phyloP scores from a whole-genome alignment of 2,888 invertebrate species.

The Andrena dorsata region DNA sequence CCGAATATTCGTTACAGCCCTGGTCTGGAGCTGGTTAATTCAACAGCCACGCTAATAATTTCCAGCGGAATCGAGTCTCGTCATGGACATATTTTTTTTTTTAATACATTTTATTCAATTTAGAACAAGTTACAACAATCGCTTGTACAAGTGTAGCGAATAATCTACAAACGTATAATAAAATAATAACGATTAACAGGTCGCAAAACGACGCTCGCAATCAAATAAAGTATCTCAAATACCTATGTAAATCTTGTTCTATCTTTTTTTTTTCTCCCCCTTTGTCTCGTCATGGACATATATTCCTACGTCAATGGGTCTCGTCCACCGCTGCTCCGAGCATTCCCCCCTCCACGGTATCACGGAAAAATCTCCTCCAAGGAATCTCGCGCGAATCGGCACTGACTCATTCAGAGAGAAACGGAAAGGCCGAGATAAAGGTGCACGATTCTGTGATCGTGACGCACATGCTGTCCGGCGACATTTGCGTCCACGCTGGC shows the following conservation, averaged over 20 bases:
- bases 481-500: neutral
- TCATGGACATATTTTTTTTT: too few species aligned
- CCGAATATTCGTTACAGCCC: too few species aligned
- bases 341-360: neutral
- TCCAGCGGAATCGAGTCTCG: neutral
- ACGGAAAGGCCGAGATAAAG: slow-evolving; percentile 31
- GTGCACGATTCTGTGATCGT: slow-evolving; percentile 3
- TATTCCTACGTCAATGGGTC: too few species aligned
- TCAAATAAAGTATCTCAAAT: too few species aligned
- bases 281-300: neutral
- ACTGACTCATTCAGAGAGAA: slow-evolving; percentile 37
- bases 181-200: too few species aligned
- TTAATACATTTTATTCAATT: too few species aligned
- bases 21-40: neutral
- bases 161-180: too few species aligned
- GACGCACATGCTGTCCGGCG: slow-evolving; percentile 1
- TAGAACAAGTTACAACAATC: too few species aligned
- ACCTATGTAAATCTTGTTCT: too few species aligned
- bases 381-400: slow-evolving; percentile 23
- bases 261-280: too few species aligned
- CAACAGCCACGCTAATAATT: neutral
- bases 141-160: too few species aligned
- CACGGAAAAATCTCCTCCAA: slow-evolving; percentile 23
- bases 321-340: slow-evolving; percentile 21
- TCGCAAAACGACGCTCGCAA: too few species aligned